Evolutionary conservation across 2,888 invertebrate genomes (phyloP), one percentile per base, ranked within the genome.

Genomic region (Ennomos erosarius): DNA sequence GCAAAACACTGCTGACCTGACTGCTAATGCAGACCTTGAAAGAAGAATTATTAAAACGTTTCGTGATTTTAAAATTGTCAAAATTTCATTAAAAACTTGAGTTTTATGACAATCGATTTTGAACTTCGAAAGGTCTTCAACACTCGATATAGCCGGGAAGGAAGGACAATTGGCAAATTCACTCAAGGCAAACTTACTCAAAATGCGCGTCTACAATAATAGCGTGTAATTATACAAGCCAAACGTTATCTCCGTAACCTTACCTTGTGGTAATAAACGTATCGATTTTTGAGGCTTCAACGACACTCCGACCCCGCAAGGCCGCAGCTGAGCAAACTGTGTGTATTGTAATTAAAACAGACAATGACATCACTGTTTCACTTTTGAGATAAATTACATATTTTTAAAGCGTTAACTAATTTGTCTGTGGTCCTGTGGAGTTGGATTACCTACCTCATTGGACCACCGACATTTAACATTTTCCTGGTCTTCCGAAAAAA

Each of bases 301-400:
- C 72, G 73, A 75, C 75, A 67, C 66, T 62, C 65, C 81, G 87
- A 87, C 89, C 88, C 85, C 83, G 75, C 83, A 87, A 89, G 88
- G 88, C 85, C 85, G 78, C 90, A 90, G 87, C 87, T 91, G 90
- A 65, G 62, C 78, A 88, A 90, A 90, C 78, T 63, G 59, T 68
- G 55, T 71, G 75, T 69, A 70, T 77, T 81, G 81, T 84, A 81
- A 81, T 83, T 83, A 78, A 76, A 80, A 78, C 76, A 79, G 71
- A 78, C 75, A 82, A 85, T 89, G 87, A 82, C 86, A 88, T 89
- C 84, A 88, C 77, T 79, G 69, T 71, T 72, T 71, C 70, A 69
- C 66, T 67, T 69, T 73, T 64, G 59, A 70, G 58, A 69, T 69
- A 65, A 66, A 62, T 66, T 58, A 68, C 68, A 66, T 64, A 61